Evolutionary conservation across 2,888 invertebrate genomes (phyloP).

Genomic region (Dynastes hyllus): DNA sequence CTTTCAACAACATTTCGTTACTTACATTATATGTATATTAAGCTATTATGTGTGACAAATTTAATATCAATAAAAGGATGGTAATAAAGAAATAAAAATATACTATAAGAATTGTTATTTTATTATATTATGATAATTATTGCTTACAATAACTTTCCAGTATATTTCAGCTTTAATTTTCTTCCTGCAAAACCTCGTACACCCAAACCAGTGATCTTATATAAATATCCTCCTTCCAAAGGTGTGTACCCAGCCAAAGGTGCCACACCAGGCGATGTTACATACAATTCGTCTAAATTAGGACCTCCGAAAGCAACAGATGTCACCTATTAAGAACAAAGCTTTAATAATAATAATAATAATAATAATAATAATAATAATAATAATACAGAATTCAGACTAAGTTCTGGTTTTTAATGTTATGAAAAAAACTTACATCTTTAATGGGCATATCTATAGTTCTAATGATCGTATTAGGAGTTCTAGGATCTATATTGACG

Average conservation of each 20-base stretch:
- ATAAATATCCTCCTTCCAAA: conserved; percentile 76
- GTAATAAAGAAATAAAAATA: not conserved
- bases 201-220: conserved; percentile 76
- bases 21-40: no score
- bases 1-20: no score
- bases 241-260: conserved; percentile 61
- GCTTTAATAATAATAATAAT: not conserved
- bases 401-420: not conserved
- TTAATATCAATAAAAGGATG: no score
- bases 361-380: not conserved
- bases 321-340: conserved; percentile 68
- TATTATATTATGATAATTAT: not conserved
- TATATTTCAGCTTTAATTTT: conserved; percentile 57
- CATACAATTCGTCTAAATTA: conserved; percentile 78
- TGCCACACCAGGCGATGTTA: conserved; percentile 76
- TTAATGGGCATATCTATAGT: conserved; percentile 78
- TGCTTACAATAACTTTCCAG: not conserved
- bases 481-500: conserved; percentile 71
- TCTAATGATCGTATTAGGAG: conserved; percentile 74
- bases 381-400: not conserved
- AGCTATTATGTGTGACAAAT: no score
- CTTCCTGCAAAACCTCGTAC: conserved; percentile 73
- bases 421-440: conserved; percentile 69
- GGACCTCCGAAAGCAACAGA: conserved; percentile 84
- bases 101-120: not conserved